A percentile compares a stretch with the other conserved stretches of the same genome.
phyloP scores from a whole-genome alignment of 92 coral and sea anemone species.

The Palythoa caribaeorum region DNA sequence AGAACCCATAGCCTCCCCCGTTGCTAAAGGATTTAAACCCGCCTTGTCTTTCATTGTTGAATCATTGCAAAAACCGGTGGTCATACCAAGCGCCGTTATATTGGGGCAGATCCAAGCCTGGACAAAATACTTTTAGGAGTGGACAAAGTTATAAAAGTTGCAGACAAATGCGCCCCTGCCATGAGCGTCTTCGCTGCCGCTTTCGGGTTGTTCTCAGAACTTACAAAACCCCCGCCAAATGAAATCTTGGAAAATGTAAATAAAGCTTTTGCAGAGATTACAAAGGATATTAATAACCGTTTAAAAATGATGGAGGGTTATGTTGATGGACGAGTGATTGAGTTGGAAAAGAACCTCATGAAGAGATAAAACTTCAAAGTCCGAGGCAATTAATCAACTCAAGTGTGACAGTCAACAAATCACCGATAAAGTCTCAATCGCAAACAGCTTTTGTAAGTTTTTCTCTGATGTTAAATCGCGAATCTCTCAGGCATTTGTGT shows the following conservation, averaged over 20 bases:
- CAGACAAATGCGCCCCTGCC: neutral
- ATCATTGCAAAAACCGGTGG: neutral
- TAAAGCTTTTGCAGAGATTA: slow-evolving; percentile 14
- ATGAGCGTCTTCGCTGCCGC: neutral
- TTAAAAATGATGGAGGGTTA: slow-evolving; percentile 6
- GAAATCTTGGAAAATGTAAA: slow-evolving; percentile 1
- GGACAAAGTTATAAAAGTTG: neutral
- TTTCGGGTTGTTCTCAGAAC: neutral
- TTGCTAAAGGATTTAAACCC: neutral
- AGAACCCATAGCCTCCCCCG: neutral
- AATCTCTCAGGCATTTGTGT: slow-evolving; percentile 4
- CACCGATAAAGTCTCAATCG: neutral
- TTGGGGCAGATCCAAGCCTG: no score
- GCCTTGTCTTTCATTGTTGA: neutral
- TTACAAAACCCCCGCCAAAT: neutral
- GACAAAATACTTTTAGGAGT: no score
- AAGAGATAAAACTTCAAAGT: neutral
- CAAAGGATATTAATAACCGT: slow-evolving; percentile 18
- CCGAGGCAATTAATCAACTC: no score
- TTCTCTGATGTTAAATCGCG: slow-evolving; percentile 17
- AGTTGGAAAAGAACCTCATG: neutral
- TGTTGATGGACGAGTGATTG: slow-evolving; percentile 5
- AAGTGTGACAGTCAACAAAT: neutral
- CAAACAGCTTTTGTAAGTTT: neutral
- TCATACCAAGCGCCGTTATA: neutral